Conservation (phyloP, 2,113 vertebrate species). For the Triplophysa siluroides region DNA sequence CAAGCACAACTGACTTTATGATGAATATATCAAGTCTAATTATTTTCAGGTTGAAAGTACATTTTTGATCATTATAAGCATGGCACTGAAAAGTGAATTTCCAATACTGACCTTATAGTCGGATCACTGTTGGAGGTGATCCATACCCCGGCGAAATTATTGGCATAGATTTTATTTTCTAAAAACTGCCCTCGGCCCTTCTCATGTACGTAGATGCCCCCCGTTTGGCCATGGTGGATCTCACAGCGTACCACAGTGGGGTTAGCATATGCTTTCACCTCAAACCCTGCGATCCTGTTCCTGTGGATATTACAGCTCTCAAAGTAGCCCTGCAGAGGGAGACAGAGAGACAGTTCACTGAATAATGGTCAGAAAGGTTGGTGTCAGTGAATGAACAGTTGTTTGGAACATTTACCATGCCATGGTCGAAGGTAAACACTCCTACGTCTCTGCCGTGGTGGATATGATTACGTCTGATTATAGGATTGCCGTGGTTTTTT, state of each 20-base stretch:
- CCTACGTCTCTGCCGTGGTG: slow-evolving; percentile 98
- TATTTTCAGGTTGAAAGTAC: not conserved
- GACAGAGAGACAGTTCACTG: slow-evolving; percentile 36
- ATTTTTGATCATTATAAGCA: no score
- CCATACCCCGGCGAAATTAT: slow-evolving; percentile 99
- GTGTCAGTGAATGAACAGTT: slow-evolving; percentile 13
- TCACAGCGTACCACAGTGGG: slow-evolving; percentile 97
- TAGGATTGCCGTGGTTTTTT: slow-evolving; percentile 99
- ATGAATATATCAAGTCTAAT: not conserved
- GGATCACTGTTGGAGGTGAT: slow-evolving; percentile 99
- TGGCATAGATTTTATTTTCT: slow-evolving; percentile 99
- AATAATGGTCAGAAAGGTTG: not conserved
- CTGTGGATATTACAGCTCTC: slow-evolving; percentile 99
- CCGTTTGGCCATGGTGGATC: slow-evolving; percentile 98
- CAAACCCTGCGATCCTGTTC: slow-evolving; percentile 98
- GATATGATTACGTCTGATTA: slow-evolving; percentile 98
- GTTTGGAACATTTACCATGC: slow-evolving; percentile 84
- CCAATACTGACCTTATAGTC: slow-evolving; percentile 86
- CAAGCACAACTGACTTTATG: not conserved
- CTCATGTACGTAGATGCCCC: slow-evolving; percentile 98
- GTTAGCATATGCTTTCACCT: slow-evolving; percentile 98
- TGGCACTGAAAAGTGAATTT: no score
- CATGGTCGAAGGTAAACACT: slow-evolving; percentile 98
- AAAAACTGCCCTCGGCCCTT: slow-evolving; percentile 98
- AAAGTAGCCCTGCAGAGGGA: slow-evolving; percentile 91